Conservation (phyloP, 2,888 invertebrate genomes). For the Cantharis rufa region DNA sequence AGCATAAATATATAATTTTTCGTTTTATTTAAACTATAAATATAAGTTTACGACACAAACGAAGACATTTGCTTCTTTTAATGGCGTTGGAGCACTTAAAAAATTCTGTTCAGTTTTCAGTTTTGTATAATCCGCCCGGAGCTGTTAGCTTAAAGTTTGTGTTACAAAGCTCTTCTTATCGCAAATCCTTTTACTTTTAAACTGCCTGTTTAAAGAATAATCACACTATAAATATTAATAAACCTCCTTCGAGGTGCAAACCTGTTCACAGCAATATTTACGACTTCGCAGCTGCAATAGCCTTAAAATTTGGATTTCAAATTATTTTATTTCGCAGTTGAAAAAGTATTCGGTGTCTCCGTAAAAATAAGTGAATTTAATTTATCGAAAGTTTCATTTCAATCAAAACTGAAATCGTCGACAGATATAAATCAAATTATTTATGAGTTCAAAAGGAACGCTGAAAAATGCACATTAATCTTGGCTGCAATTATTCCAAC, state of each 20-base stretch:
- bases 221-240: constrained; percentile 23
- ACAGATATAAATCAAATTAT: not conserved
- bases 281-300: not conserved
- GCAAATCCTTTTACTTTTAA: constrained; percentile 15
- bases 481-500: not conserved
- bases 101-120: not conserved
- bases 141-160: constrained; percentile 19
- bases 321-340: not conserved
- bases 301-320: not conserved
- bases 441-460: not conserved
- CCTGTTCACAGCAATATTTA: not conserved
- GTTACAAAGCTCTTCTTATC: constrained; percentile 17
- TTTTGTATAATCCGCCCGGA: constrained; percentile 7
- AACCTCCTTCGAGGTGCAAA: not conserved
- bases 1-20: not conserved
- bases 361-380: not conserved
- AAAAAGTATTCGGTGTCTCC: too few relatives aligned
- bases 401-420: not conserved
- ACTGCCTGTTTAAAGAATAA: constrained; percentile 18
- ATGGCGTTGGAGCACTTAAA: not conserved
- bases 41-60: not conserved
- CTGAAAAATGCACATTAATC: not conserved
- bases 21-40: not conserved
- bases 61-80: not conserved
- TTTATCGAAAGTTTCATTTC: not conserved